Percentiles rank a stretch among this genome's conserved stretches.
These are phyloP conservation scores for Pterocles orientalis DNA, from an alignment of 2,113 vertebrate genomes.

Conservation along the genomic window DNA sequence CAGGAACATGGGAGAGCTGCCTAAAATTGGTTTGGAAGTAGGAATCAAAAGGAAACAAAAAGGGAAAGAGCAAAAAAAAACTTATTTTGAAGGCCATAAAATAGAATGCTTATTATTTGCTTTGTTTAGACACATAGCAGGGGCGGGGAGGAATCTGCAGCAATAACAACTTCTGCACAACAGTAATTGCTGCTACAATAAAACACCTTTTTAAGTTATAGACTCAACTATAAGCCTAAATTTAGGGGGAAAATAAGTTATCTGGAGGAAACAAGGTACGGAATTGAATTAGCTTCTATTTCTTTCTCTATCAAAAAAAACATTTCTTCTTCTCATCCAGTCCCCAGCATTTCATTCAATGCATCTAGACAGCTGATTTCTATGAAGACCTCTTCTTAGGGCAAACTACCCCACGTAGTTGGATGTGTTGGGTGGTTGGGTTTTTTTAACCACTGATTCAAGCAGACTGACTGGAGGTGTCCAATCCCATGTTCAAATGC, in stretches of 20 bases:
- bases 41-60: slow-evolving; percentile 2
- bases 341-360: neutral
- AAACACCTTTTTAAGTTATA: neutral
- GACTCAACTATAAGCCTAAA: neutral
- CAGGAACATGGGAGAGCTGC: neutral
- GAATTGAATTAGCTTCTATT: neutral
- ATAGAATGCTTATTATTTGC: neutral
- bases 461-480: neutral
- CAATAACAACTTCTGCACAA: neutral
- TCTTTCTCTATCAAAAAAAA: neutral
- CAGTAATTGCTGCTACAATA: neutral
- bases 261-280: neutral
- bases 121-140: neutral
- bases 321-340: neutral
- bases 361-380: neutral
- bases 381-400: neutral
- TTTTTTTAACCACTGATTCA: neutral
- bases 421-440: rapidly evolving
- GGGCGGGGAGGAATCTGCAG: neutral
- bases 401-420: neutral
- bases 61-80: neutral
- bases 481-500: neutral
- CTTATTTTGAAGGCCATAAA: neutral
- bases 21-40: slow-evolving; percentile 1
- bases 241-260: neutral